Base-by-base conservation (phyloP, 35 echinoderm and acorn worm genomes). In the Anneissia japonica region DNA sequence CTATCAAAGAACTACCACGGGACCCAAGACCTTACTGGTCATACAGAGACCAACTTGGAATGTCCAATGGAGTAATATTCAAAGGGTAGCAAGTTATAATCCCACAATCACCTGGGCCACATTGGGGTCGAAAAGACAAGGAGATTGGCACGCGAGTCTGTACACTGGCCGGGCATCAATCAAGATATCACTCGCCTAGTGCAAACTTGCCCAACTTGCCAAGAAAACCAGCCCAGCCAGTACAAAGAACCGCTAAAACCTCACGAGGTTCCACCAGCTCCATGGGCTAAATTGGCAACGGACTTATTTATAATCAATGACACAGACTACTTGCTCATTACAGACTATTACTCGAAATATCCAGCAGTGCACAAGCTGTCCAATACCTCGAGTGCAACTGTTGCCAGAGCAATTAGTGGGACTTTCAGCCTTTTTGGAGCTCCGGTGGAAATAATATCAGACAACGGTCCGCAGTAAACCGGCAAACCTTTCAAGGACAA, bases 341-440 rank as follows among this genome's bases (percentile, higher is more conserved):
- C 86, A 73, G 86, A 88, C 23, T 80, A 81, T 19, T 36, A 81
- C 32, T 36, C 39, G 56, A 83, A 81, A 39, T 81, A 56, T 56
- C 86, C 41, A 35, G 34, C 82, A 0, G 17, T 80, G 1, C 31
- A 56, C 32, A 88, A 88, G 75, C 39, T 88, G 31, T 26, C 39
- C 23, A 72, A 80, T 39, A 88, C 86, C 37, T 33, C 0, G 0
- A 14, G 32, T 23, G 23, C 17, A 79, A 21, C 32, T 35, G 82
- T 93, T 31, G 83, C 83, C 6, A 26, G 81, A 36, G 3, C 37
- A 4, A 86, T 46, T 35, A 75, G 83, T 34, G 39, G 28, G 32
- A 91, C 76, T 6, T 91, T 91, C 64, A 85, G 87, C 39, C 34
- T 90, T n/a, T 86, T 90, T 39, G 92, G 92, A 83, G 30, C 82